A percentile compares a stretch with the other conserved stretches of the same genome.
phyloP scores from a whole-genome alignment of 2,888 invertebrate species.

The Pachliopta kotzebuea region DNA sequence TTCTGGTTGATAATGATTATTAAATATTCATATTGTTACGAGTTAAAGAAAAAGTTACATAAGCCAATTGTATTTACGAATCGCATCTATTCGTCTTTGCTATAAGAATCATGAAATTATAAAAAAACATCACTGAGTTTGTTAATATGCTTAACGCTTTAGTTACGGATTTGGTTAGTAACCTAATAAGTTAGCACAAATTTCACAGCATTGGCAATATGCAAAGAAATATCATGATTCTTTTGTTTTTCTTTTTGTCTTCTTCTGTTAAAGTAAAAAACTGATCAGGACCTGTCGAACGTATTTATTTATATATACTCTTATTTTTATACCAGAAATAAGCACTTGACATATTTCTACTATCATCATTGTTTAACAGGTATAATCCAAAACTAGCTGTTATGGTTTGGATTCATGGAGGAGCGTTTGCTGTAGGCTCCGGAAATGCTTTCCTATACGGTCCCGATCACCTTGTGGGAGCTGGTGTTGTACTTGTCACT shows the following conservation, averaged over 20 bases:
- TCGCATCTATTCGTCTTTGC: background rate
- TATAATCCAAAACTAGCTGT: slow-evolving; percentile 81
- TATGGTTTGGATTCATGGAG: slow-evolving; percentile 85
- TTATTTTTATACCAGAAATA: no score
- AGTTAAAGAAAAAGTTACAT: no score
- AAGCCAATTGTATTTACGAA: background rate
- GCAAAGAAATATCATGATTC: background rate
- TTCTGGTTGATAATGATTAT: no score
- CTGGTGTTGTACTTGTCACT: slow-evolving; percentile 83
- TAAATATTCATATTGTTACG: no score
- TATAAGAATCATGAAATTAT: background rate
- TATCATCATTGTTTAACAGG: slow-evolving; percentile 40
- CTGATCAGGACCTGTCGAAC: no score
- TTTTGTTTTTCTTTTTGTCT: background rate
- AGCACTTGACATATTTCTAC: no score
- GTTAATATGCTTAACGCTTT: background rate
- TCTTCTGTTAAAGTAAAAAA: background rate
- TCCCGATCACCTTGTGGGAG: slow-evolving; percentile 81
- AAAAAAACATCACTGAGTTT: background rate
- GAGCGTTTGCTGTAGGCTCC: slow-evolving; percentile 82
- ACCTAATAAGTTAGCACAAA: background rate
- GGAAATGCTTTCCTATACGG: slow-evolving; percentile 83
- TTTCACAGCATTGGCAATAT: background rate
- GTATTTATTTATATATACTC: no score
- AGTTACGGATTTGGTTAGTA: background rate